These are phyloP conservation scores for Drosophila pseudoananassae DNA, from an alignment of 1,140 invertebrate genomes.

Conservation along the genomic window DNA sequence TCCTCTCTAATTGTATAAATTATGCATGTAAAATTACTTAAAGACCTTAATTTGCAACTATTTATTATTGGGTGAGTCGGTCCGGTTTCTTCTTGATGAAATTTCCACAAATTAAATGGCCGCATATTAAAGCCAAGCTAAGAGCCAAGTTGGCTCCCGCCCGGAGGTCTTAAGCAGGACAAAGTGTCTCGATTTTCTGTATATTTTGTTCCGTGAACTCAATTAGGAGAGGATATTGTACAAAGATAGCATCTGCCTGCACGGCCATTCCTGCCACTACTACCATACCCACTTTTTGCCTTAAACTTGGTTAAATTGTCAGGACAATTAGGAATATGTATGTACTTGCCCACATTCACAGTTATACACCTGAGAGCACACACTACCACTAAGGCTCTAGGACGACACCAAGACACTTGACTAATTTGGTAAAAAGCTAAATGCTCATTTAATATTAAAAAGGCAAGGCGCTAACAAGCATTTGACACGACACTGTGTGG, in stretches of 20 bases:
- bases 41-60: neutral
- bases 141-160: neutral
- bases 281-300: neutral
- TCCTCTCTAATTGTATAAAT: neutral
- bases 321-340: conserved; percentile 26
- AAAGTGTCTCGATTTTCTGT: neutral
- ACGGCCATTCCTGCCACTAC: neutral
- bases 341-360: neutral
- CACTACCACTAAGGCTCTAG: no score
- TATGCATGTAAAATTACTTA: neutral
- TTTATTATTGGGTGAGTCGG: neutral
- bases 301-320: conserved; percentile 15
- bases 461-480: conserved; percentile 66
- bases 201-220: conserved; percentile 18
- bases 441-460: conserved; percentile 71
- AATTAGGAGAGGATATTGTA: conserved; percentile 14
- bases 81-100: neutral
- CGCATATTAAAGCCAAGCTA: conserved; percentile 11
- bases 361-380: neutral
- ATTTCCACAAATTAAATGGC: conserved; percentile 12
- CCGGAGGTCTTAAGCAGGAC: neutral
- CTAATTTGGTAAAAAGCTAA: conserved; percentile 73
- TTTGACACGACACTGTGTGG: conserved; percentile 49
- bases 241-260: neutral
- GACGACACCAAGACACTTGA: conserved; percentile 34